Percentiles rank a stretch among this genome's conserved stretches.
phyloP scores from a whole-genome alignment of 2,888 invertebrate genomes.

The Steinernema scapterisci region DNA sequence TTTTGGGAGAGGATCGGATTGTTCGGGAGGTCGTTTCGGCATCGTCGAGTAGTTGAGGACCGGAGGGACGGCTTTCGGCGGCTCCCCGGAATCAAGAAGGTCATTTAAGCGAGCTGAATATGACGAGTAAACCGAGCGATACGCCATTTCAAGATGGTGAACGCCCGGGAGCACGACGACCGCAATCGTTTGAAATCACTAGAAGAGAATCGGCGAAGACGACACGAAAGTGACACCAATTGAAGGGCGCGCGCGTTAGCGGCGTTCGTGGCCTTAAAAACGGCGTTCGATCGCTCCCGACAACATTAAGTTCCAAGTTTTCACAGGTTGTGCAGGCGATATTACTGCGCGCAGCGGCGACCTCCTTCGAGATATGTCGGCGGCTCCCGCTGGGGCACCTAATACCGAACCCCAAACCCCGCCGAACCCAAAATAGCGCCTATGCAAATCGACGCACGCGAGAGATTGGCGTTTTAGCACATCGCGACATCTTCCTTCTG shows the following conservation, averaged over 20 bases:
- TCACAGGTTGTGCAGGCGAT: neutral
- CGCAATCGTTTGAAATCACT: constrained; percentile 5
- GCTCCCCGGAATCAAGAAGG: constrained; percentile 9
- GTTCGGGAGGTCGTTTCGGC: constrained; percentile 3
- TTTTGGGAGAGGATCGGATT: too few relatives aligned
- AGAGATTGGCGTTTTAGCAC: neutral
- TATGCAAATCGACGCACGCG: constrained; percentile 1
- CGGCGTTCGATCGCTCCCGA: constrained; percentile 9
- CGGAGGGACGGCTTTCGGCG: neutral
- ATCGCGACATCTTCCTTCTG: neutral
- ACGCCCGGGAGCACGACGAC: neutral
- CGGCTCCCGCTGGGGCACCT: constrained; percentile 4
- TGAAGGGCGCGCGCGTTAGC: constrained; percentile 11
- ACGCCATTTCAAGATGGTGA: constrained; percentile 18
- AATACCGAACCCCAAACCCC: constrained; percentile 2
- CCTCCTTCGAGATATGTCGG: neutral
- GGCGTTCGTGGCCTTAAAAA: constrained; percentile 21
- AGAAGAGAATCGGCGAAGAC: neutral
- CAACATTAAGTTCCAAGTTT: constrained; percentile 3
- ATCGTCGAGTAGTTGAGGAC: neutral
- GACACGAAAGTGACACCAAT: constrained; percentile 29
- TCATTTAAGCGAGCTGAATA: constrained; percentile 24
- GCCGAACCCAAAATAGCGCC: constrained; percentile 24
- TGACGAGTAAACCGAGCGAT: constrained; percentile 22
- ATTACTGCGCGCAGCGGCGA: constrained; percentile 26